Percentiles rank a stretch among this genome's conserved stretches.
phyloP scores from a whole-genome alignment of 2,113 vertebrate species.

The Spea multiplicata region DNA sequence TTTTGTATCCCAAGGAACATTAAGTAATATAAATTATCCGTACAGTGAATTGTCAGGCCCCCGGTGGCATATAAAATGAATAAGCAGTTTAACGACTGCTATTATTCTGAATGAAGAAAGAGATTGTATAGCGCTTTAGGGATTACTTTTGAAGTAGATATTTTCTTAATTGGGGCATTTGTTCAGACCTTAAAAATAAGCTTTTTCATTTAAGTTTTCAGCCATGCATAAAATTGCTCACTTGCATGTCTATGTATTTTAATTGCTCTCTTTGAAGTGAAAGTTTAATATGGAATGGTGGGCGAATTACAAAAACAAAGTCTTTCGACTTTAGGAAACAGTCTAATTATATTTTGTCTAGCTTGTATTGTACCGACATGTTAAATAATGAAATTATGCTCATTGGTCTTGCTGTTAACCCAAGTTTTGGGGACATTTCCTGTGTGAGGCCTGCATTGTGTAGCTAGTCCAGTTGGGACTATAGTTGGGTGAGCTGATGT shows the following conservation, averaged over 20 bases:
- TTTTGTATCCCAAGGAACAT: conserved; percentile 11
- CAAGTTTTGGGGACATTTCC: not conserved
- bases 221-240: conserved; percentile 41
- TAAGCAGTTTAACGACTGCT: conserved; percentile 35
- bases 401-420: conserved; percentile 3
- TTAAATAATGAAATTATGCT: conserved; percentile 9
- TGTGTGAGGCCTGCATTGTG: no score
- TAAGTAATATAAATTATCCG: conserved; percentile 18
- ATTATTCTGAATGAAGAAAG: conserved; percentile 30
- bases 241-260: conserved; percentile 37
- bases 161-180: conserved; percentile 45
- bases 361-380: conserved; percentile 32
- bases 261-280: conserved; percentile 45
- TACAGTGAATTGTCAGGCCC: not conserved
- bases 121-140: conserved; percentile 28
- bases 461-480: no score
- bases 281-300: conserved; percentile 38
- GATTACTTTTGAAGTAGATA: conserved; percentile 46
- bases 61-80: conserved; percentile 29
- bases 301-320: conserved; percentile 22
- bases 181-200: conserved; percentile 43
- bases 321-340: conserved; percentile 20
- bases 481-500: no score
- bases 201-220: conserved; percentile 40
- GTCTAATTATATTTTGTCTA: conserved; percentile 41